These are phyloP conservation scores for Oryctolagus cuniculus DNA, from an alignment of 2,113 vertebrate species.

Conservation along the genomic window DNA sequence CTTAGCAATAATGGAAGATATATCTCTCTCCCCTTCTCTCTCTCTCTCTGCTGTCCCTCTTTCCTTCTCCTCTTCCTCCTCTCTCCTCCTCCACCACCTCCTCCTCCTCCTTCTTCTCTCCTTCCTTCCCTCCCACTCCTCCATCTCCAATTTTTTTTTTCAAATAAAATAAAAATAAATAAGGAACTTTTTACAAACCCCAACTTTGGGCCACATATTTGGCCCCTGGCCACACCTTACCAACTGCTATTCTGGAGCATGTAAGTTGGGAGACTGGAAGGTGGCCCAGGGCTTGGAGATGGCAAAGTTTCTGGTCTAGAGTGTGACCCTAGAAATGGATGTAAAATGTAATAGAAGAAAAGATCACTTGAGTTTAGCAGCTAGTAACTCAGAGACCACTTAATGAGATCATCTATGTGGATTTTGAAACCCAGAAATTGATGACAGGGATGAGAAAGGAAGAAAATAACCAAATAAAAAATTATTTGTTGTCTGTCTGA, in stretches of 20 bases:
- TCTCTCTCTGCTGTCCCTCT: no score
- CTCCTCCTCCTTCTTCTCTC: no score
- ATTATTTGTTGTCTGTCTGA: not conserved
- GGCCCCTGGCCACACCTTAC: not conserved
- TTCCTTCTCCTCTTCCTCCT: no score
- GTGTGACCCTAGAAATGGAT: not conserved
- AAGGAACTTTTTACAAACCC: no score
- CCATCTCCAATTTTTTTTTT: no score
- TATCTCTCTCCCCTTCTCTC: no score
- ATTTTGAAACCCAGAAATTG: not conserved
- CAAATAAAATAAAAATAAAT: no score
- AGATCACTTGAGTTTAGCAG: not conserved
- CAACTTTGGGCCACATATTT: not conserved
- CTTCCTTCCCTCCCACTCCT: no score
- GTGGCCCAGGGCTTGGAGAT: no score
- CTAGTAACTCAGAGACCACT: not conserved
- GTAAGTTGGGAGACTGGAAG: not conserved
- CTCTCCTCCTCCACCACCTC: no score
- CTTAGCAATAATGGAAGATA: no score
- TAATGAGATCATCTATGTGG: not conserved
- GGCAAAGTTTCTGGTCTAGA: not conserved
- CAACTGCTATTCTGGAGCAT: not conserved
- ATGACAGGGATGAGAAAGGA: not conserved
- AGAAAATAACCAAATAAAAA: not conserved
- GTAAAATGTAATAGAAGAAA: not conserved